A percentile compares a stretch with the other conserved stretches of the same genome.
phyloP scores from a whole-genome alignment of 2,797 vertebrate species.

The Champsocephalus gunnari region DNA sequence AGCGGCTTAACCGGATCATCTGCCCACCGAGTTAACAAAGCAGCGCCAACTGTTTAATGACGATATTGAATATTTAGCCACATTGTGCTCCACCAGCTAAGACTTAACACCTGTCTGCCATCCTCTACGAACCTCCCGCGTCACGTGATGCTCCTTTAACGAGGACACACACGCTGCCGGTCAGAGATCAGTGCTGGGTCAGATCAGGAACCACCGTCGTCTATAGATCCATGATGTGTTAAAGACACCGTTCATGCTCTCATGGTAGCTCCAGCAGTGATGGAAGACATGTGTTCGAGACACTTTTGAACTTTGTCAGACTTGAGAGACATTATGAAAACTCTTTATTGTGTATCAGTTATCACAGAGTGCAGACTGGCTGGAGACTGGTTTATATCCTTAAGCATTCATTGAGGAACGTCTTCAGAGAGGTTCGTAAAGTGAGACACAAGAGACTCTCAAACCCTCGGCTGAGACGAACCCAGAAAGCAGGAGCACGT shows the following conservation, averaged over 20 bases:
- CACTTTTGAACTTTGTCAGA: no score
- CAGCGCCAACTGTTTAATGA: slow-evolving; percentile 78
- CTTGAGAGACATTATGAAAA: not conserved
- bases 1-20: slow-evolving; percentile 74
- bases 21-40: slow-evolving; percentile 70
- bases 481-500: slow-evolving; percentile 27
- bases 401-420: slow-evolving; percentile 12
- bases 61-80: slow-evolving; percentile 78
- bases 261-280: not conserved
- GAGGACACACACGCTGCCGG: no score
- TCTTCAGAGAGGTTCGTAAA: slow-evolving; percentile 22
- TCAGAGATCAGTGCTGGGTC: no score
- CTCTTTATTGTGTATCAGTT: slow-evolving; percentile 6
- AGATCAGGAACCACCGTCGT: no score
- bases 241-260: not conserved
- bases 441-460: slow-evolving; percentile 45
- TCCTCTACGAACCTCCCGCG: no score
- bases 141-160: no score
- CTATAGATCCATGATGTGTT: no score
- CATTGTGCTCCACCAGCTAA: slow-evolving; percentile 74
- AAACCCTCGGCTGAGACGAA: slow-evolving; percentile 39
- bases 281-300: not conserved
- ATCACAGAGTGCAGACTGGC: no score
- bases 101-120: slow-evolving; percentile 81
- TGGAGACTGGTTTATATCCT: not conserved